These are phyloP conservation scores for Drosophila simulans DNA, from an alignment of 1,140 invertebrate genomes.

Conservation along the genomic window DNA sequence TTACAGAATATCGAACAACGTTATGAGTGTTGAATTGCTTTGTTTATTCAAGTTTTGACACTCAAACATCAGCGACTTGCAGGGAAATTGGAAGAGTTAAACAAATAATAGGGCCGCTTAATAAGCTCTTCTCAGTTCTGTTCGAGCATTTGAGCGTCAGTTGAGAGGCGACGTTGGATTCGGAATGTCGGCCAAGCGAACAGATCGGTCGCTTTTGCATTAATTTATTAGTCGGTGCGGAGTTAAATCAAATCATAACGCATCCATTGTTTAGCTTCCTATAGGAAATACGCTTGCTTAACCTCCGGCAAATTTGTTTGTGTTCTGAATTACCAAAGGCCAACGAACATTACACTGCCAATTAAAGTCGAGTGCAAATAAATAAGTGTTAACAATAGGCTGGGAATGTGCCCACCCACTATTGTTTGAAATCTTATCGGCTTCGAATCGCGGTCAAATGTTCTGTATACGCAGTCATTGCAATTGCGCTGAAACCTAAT, in stretches of 20 bases:
- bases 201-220: slow-evolving; percentile 1
- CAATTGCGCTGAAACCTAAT: not conserved
- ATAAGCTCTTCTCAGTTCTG: slow-evolving; percentile 1
- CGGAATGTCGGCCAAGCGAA: slow-evolving; percentile 5
- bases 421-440: slow-evolving; percentile 25
- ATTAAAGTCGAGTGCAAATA: slow-evolving; percentile 31
- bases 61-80: slow-evolving; percentile 5
- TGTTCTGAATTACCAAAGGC: slow-evolving; percentile 1
- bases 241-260: slow-evolving; percentile 14
- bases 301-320: slow-evolving; percentile 4
- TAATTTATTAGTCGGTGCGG: slow-evolving; percentile 8
- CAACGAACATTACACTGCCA: slow-evolving; percentile 33
- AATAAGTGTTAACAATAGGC: slow-evolving; percentile 15
- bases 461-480: slow-evolving; percentile 21
- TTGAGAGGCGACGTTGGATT: slow-evolving; percentile 17
- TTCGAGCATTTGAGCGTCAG: slow-evolving; percentile 19
- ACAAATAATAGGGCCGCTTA: slow-evolving; percentile 3
- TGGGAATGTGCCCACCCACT: slow-evolving; percentile 1
- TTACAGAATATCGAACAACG: not conserved
- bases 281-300: slow-evolving; percentile 19
- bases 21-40: too few relatives aligned
- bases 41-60: slow-evolving; percentile 5
- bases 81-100: slow-evolving; percentile 2
- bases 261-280: slow-evolving; percentile 29
- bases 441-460: slow-evolving; percentile 30